These are phyloP conservation scores for Halcyon malimbica DNA, from an alignment of 2,113 vertebrate genomes.

Conservation along the genomic window DNA sequence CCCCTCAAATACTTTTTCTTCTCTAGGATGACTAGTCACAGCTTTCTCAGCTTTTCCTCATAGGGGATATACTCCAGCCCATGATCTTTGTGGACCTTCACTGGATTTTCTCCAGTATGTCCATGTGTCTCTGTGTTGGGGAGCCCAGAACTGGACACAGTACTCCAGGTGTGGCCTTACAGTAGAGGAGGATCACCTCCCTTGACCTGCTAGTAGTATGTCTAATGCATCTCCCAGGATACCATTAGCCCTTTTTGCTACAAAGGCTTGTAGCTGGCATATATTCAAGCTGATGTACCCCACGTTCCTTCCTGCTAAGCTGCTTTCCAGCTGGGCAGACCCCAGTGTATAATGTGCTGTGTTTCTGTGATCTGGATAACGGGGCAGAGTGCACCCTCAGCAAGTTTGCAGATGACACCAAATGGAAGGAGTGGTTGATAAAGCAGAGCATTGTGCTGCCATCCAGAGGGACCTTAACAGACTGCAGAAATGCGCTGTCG, in stretches of 20 bases:
- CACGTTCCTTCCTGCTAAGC: background rate
- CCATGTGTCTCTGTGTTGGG: background rate
- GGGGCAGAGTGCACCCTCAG: no score
- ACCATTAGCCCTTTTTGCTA: background rate
- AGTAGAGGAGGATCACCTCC: background rate
- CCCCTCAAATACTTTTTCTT: background rate
- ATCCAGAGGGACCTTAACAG: no score
- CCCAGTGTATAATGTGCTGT: background rate
- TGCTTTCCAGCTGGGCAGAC: background rate
- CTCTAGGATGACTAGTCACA: background rate
- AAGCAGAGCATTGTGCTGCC: no score
- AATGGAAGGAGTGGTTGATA: no score
- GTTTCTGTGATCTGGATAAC: no score
- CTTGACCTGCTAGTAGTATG: background rate
- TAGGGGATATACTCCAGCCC: background rate
- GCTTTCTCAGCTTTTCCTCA: background rate
- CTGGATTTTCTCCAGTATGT: background rate
- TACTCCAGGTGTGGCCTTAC: background rate
- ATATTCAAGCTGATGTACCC: background rate
- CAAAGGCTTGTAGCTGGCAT: background rate
- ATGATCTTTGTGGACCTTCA: background rate
- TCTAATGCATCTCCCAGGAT: background rate
- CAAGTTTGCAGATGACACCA: no score
- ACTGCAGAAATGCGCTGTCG: no score
- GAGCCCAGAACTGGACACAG: background rate